A percentile compares a stretch with the other conserved stretches of the same genome.
Conservation (phyloP, 2,888 invertebrate genomes). For the Ceraclea dissimilis region DNA sequence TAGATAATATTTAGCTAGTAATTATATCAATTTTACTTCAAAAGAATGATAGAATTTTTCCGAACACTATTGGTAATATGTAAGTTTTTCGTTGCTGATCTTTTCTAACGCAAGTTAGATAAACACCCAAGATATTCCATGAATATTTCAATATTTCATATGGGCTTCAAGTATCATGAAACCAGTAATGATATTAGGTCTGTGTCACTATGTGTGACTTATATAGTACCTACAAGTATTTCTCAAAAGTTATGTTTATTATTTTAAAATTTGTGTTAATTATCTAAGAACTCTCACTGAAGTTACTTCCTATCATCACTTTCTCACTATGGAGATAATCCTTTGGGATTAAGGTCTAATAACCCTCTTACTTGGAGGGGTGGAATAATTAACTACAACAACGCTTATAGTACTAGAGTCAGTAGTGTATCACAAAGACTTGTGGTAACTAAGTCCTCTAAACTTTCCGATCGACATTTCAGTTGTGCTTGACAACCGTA, state of each 20-base stretch:
- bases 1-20: conserved; percentile 25
- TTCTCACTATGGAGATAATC: conserved; percentile 39
- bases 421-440: conserved; percentile 19
- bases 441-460: conserved; percentile 21
- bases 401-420: conserved; percentile 3
- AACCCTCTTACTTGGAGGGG: conserved; percentile 29
- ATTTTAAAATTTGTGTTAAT: not conserved
- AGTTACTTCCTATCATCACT: not conserved
- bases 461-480: conserved; percentile 25
- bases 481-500: conserved; percentile 19
- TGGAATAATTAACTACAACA: conserved; percentile 49
- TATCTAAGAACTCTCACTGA: not conserved
- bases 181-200: too few species aligned
- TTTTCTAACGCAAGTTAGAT: too few species aligned
- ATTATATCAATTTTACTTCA: not conserved
- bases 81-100: too few species aligned
- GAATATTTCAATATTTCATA: too few species aligned
- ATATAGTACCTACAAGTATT: too few species aligned
- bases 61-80: too few species aligned
- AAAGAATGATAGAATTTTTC: too few species aligned
- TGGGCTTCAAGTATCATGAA: too few species aligned
- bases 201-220: too few species aligned
- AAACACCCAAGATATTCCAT: too few species aligned
- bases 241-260: too few species aligned
- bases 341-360: conserved; percentile 45